Evolutionary conservation across 2,888 invertebrate genomes (phyloP).

Genomic region (Eueremaeus valkanovi): DNA sequence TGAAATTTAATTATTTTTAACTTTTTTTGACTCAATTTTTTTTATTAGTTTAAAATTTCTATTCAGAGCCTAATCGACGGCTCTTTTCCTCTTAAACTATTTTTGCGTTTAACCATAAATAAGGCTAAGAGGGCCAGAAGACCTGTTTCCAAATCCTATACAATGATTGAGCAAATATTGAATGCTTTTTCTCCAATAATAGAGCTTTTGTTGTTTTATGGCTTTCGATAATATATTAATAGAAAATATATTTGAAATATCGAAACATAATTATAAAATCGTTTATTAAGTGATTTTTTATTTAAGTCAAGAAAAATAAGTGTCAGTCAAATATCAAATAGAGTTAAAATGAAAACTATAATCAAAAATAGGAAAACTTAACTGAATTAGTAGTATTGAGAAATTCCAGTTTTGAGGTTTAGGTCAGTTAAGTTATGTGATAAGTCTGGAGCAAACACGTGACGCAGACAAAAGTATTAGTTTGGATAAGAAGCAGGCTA

Average conservation of each 20-base stretch:
- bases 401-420: background rate
- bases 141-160: too few relatives aligned
- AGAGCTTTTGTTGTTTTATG: background rate
- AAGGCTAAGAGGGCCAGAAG: too few relatives aligned
- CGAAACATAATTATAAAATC: background rate
- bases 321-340: background rate
- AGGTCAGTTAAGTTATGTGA: background rate
- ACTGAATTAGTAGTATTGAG: too few relatives aligned
- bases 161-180: too few relatives aligned
- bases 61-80: too few relatives aligned
- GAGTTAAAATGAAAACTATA: background rate
- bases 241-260: background rate
- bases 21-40: background rate
- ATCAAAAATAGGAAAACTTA: background rate
- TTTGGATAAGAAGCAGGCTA: background rate
- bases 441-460: background rate
- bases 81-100: too few relatives aligned
- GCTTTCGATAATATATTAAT: too few relatives aligned
- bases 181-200: background rate
- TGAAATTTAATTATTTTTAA: background rate
- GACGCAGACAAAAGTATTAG: too few relatives aligned
- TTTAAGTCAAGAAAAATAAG: background rate
- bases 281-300: background rate
- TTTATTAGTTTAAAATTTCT: background rate
- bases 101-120: too few relatives aligned